Evolutionary conservation across 2,797 vertebrate species (phyloP).

Genomic region (Melanotaenia nigrans): DNA sequence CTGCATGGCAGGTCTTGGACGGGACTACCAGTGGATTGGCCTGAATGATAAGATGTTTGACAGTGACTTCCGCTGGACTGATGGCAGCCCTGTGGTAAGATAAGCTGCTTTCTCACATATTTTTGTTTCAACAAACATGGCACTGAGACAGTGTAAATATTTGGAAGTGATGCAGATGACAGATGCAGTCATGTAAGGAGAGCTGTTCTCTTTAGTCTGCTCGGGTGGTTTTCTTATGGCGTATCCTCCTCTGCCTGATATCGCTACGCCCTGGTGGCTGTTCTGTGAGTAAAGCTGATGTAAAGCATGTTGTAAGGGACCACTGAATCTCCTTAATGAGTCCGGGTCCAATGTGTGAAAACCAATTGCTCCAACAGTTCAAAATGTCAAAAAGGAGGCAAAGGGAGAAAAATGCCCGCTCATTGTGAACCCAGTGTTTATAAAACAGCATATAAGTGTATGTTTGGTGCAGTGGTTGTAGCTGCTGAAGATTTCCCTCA

Average conservation of each 20-base stretch:
- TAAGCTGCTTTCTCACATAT: conserved; percentile 47
- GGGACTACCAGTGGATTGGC: conserved; percentile 99
- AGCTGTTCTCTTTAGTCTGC: conserved; percentile 37
- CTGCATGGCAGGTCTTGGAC: conserved; percentile 88
- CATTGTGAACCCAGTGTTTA: conserved; percentile 21
- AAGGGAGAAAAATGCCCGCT: not conserved
- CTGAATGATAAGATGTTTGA: conserved; percentile 99
- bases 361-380: conserved; percentile 5
- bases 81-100: conserved; percentile 92
- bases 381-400: conserved; percentile 1
- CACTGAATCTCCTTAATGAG: conserved; percentile 4
- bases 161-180: conserved; percentile 48
- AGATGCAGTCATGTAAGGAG: conserved; percentile 50
- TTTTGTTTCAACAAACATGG: conserved; percentile 62
- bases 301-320: conserved; percentile 5
- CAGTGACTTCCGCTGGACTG: conserved; percentile 97
- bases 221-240: conserved; percentile 60
- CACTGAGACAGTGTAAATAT: conserved; percentile 65
- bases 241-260: conserved; percentile 28
- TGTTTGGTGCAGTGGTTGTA: conserved; percentile 31
- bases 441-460: conserved; percentile 29
- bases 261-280: conserved; percentile 30
- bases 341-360: not conserved
- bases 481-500: conserved; percentile 32
- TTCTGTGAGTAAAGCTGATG: conserved; percentile 38